Percentiles rank a stretch among this genome's conserved stretches.
These are phyloP conservation scores for Onychomys arenicola DNA, from an alignment of 2,797 vertebrate species.

Conservation along the genomic window DNA sequence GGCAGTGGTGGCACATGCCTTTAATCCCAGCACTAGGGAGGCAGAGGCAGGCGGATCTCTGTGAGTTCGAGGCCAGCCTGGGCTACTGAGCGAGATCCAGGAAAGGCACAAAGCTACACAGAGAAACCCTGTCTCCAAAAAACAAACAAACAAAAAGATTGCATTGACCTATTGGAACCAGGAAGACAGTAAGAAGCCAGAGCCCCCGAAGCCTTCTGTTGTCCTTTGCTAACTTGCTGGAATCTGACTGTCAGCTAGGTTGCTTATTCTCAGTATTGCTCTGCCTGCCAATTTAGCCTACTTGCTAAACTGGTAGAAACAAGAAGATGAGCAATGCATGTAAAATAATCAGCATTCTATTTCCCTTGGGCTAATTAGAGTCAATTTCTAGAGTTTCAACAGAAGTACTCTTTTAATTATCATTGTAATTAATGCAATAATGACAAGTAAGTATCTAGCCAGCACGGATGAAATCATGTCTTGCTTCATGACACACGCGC, in stretches of 20 bases:
- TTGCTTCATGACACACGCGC: slow-evolving; percentile 30
- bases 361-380: slow-evolving; percentile 42
- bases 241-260: background rate
- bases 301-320: slow-evolving; percentile 31
- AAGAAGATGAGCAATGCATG: background rate
- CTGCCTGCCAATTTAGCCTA: slow-evolving; percentile 28
- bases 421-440: slow-evolving; percentile 67
- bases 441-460: slow-evolving; percentile 59
- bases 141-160: too few species aligned
- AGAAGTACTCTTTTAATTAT: slow-evolving; percentile 59
- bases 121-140: too few species aligned
- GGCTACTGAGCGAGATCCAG: too few species aligned
- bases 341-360: slow-evolving; percentile 37
- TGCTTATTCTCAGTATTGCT: slow-evolving; percentile 28
- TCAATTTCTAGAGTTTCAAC: slow-evolving; percentile 49
- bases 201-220: background rate
- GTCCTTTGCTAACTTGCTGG: background rate
- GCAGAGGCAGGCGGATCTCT: too few species aligned
- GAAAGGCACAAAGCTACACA: too few species aligned
- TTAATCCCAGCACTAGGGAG: too few species aligned
- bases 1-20: too few species aligned
- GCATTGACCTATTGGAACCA: slow-evolving; percentile 6
- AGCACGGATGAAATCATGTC: slow-evolving; percentile 55
- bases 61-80: too few species aligned
- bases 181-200: slow-evolving; percentile 30